Conservation (phyloP, 2,888 invertebrate genomes). For the Drosophila heteroneura region DNA sequence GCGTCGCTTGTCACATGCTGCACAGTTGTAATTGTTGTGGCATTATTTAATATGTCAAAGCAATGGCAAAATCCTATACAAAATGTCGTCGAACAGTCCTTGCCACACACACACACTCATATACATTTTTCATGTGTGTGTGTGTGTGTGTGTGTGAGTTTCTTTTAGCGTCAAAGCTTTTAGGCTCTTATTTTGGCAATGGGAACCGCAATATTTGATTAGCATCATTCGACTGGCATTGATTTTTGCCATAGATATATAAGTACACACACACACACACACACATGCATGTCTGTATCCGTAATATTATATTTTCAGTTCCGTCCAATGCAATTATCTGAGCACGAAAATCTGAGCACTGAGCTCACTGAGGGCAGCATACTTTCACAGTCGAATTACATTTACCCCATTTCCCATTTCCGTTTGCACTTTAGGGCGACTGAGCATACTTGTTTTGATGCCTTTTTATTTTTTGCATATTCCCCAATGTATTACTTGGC, state of each 20-base stretch:
- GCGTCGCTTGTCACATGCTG: conserved; percentile 55
- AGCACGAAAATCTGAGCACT: conserved; percentile 62
- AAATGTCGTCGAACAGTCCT: conserved; percentile 41
- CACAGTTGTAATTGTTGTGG: conserved; percentile 76
- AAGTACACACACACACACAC: neutral
- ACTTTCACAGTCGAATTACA: conserved; percentile 57
- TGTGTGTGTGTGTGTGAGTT: conserved; percentile 15
- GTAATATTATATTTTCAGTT: conserved; percentile 69
- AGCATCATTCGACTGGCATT: conserved; percentile 62
- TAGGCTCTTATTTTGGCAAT: conserved; percentile 54
- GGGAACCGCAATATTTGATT: conserved; percentile 80
- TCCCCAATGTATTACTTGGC: conserved; percentile 64
- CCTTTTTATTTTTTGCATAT: conserved; percentile 63
- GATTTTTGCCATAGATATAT: conserved; percentile 51
- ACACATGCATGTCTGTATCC: conserved; percentile 2
- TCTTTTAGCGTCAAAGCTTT: conserved; percentile 46
- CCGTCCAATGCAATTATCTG: conserved; percentile 74
- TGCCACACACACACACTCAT: neutral
- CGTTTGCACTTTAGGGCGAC: conserved; percentile 71
- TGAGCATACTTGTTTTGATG: conserved; percentile 22
- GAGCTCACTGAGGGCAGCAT: conserved; percentile 44
- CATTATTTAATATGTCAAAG: conserved; percentile 82
- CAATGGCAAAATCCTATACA: conserved; percentile 71
- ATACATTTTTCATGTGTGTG: conserved; percentile 4
- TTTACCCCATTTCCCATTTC: conserved; percentile 59